Conservation (phyloP, 2,888 invertebrate genomes). For the Rhamphomyia laevipes region DNA sequence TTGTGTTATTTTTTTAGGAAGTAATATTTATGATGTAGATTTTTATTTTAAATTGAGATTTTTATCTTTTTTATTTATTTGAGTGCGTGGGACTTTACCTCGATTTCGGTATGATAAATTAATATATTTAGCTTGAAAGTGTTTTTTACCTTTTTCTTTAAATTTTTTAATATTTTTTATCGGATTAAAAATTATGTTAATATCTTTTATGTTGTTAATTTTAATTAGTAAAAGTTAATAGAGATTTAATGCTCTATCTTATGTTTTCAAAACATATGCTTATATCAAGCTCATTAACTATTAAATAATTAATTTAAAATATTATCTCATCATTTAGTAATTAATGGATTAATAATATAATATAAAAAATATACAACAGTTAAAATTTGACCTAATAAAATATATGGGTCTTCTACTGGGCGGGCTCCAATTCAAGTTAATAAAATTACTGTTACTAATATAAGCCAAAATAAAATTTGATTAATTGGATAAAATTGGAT, state of each 20-base stretch:
- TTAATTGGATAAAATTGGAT: slow-evolving; percentile 49
- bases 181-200: slow-evolving; percentile 40
- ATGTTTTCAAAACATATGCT: slow-evolving; percentile 61
- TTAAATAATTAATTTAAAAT: slow-evolving; percentile 31
- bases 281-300: slow-evolving; percentile 53
- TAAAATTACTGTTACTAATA: slow-evolving; percentile 44
- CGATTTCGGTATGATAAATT: slow-evolving; percentile 66
- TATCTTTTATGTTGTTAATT: slow-evolving; percentile 33
- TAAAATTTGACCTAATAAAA: slow-evolving; percentile 48
- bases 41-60: slow-evolving; percentile 46
- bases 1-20: slow-evolving; percentile 47
- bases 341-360: slow-evolving; percentile 43
- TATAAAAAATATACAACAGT: slow-evolving; percentile 47
- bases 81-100: slow-evolving; percentile 53
- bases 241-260: slow-evolving; percentile 45
- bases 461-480: slow-evolving; percentile 48
- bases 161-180: slow-evolving; percentile 50
- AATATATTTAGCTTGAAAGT: slow-evolving; percentile 56
- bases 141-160: slow-evolving; percentile 51
- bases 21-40: slow-evolving; percentile 37
- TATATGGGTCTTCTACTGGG: slow-evolving; percentile 55
- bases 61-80: slow-evolving; percentile 51
- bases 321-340: slow-evolving; percentile 45
- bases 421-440: slow-evolving; percentile 62
- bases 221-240: slow-evolving; percentile 46